Percentiles rank a stretch among this genome's conserved stretches.
Conservation (phyloP, 2,113 vertebrate genomes). For the Eidolon helvum region DNA sequence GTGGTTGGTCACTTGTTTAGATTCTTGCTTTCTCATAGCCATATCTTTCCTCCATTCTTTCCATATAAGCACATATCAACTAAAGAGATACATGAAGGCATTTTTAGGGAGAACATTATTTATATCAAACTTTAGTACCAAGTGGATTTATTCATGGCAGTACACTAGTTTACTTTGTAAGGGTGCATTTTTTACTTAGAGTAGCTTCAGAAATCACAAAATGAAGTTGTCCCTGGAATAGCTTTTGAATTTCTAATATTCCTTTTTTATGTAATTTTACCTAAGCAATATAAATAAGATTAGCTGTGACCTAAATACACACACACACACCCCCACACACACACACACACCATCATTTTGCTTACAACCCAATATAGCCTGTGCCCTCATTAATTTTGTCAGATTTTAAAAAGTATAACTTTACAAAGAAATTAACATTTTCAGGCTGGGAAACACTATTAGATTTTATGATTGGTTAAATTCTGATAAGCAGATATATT, state of each 20-base stretch:
- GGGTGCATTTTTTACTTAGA: neutral
- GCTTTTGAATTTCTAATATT: neutral
- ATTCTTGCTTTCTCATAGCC: neutral
- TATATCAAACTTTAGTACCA: neutral
- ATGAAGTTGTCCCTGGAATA: neutral
- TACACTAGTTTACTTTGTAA: neutral
- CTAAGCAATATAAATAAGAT: conserved; percentile 19
- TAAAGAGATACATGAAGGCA: neutral
- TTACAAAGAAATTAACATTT: neutral
- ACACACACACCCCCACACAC: too few species aligned
- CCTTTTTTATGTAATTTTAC: neutral
- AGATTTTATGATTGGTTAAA: neutral
- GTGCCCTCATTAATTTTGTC: conserved; percentile 20
- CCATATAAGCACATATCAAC: neutral
- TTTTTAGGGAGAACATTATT: neutral
- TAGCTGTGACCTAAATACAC: neutral
- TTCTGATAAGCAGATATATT: neutral
- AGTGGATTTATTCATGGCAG: neutral
- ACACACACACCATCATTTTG: too few species aligned
- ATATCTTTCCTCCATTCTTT: neutral
- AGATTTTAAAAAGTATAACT: neutral
- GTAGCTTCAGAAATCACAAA: neutral
- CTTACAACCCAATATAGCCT: neutral
- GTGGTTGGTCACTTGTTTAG: neutral
- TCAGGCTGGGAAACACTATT: neutral